Evolutionary conservation across 2,113 vertebrate species (phyloP), one percentile per base, ranked within the genome.

Genomic region (Riparia riparia): DNA sequence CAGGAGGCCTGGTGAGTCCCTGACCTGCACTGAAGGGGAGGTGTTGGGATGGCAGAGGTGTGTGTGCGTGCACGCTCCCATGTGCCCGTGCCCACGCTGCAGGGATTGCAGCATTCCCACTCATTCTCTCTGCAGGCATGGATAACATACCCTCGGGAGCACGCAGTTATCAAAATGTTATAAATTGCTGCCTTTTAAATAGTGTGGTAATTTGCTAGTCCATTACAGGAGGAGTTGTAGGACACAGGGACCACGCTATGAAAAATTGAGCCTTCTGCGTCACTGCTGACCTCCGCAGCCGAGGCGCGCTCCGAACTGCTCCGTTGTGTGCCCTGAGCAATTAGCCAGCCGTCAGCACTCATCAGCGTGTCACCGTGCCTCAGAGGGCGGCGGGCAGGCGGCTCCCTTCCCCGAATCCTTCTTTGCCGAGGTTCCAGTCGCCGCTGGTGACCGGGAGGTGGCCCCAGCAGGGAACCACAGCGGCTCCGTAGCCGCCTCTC

Each of bases 111-210:
- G 50, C 3, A 1, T 17, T 39, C 74, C 82, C 71, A n/a, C 44
- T 28, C 54, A 7, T 28, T 34, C 61, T 60, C 41, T 89, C 70
- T 9, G 9, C 50, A 56, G 83, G 61, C 78, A 47, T 12, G 24
- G 66, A 28, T 28, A 66, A 78, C 73, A 37, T 2, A 42, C 74
- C 71, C 82, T 72, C 74, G 26, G 95, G 41, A 90, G 53, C 61
- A 69, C 0, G 22, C 70, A 82, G 96, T 94, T 85, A 91, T 68
- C 92, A 82, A 93, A 97, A 82, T 24, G 84, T 93, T 87, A 80
- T 56, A 79, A 95, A 94, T 68, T 76, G 69, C 66, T 82, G 60
- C 87, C 87, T 95, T 87, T 91, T 95, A 90, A 96, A 94, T 71
- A 72, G 49, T 19, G 57, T 51, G 66, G 92, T 90, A 82, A 94